Conservation (phyloP, 2,888 invertebrate species). For the Caenorhabditis japonica region DNA sequence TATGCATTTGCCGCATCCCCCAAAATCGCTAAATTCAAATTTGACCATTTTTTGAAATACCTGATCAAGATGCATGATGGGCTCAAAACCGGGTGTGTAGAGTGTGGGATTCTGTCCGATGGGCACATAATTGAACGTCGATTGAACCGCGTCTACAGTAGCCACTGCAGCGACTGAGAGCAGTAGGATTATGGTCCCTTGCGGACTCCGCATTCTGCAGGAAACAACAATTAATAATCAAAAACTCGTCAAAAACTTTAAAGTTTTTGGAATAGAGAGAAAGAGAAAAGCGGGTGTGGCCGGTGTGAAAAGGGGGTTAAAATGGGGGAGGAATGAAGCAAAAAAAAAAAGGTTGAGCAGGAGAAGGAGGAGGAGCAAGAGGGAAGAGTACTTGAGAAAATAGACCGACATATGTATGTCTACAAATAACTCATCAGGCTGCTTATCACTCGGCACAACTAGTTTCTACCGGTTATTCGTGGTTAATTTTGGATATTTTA, state of each 20-base stretch:
- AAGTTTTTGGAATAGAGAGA: slow-evolving; percentile 5
- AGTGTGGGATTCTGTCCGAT: slow-evolving; percentile 72
- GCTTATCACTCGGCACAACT: slow-evolving; percentile 25
- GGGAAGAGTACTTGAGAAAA: slow-evolving; percentile 46
- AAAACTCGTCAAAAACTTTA: too few species aligned
- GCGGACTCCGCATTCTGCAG: slow-evolving; percentile 55
- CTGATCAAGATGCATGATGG: slow-evolving; percentile 73
- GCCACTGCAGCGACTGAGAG: slow-evolving; percentile 15
- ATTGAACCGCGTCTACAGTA: slow-evolving; percentile 32
- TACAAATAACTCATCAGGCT: slow-evolving; percentile 46
- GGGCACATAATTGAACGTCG: slow-evolving; percentile 59
- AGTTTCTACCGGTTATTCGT: slow-evolving; percentile 21
- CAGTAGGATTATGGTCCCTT: slow-evolving; percentile 24
- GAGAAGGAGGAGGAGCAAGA: slow-evolving; percentile 33
- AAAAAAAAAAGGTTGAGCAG: slow-evolving; percentile 33
- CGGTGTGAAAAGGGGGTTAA: slow-evolving; percentile 16
- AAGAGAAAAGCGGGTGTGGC: slow-evolving; percentile 33
- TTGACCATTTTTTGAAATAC: too few species aligned
- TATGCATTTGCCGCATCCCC: too few species aligned
- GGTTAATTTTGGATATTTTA: slow-evolving; percentile 24
- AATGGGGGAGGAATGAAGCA: not conserved
- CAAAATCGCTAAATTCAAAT: too few species aligned
- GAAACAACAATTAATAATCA: not conserved
- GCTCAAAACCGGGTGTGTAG: slow-evolving; percentile 75
- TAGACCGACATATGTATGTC: slow-evolving; percentile 45